Evolutionary conservation across 2,888 invertebrate species (phyloP).

Genomic region (Pollenia labialis): DNA sequence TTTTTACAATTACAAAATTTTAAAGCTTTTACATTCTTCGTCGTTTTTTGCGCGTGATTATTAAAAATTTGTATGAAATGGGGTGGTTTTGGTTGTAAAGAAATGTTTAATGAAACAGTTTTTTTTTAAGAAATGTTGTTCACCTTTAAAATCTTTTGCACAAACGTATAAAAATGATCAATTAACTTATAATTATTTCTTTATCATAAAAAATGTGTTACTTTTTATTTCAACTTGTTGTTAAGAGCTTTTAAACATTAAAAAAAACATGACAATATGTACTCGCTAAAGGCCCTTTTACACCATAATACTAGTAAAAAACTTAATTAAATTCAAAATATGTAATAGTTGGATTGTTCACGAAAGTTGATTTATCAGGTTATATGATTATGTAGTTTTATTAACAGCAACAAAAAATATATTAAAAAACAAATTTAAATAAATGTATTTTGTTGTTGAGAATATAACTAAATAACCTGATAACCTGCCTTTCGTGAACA

Average conservation of each 20-base stretch:
- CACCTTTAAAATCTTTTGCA: constrained; percentile 34
- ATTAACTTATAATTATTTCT: constrained; percentile 21
- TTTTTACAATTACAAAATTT: constrained; percentile 26
- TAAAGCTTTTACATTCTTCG: constrained; percentile 1
- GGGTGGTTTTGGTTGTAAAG: not conserved
- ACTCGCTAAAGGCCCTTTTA: not conserved
- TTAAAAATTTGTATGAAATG: not conserved
- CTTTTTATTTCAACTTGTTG: not conserved
- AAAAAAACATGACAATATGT: not conserved
- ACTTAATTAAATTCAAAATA: no score
- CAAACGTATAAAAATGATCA: constrained; percentile 32
- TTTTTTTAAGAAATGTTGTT: constrained; percentile 7
- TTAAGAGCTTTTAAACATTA: not conserved
- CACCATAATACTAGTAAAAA: no score
- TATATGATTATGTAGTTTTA: no score
- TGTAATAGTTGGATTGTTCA: no score
- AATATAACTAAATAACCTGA: no score
- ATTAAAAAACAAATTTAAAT: no score
- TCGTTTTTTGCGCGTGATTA: constrained; percentile 6
- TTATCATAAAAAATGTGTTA: constrained; percentile 1
- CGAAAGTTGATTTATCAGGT: no score
- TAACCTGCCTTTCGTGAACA: no score
- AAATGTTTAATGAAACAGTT: constrained; percentile 27
- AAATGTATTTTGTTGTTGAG: no score
- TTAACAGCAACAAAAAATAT: no score